Percentiles rank a stretch among this genome's conserved stretches.
Evolutionary conservation across 2,797 vertebrate genomes (phyloP).

Genomic region (Lithobates sylvaticus): DNA sequence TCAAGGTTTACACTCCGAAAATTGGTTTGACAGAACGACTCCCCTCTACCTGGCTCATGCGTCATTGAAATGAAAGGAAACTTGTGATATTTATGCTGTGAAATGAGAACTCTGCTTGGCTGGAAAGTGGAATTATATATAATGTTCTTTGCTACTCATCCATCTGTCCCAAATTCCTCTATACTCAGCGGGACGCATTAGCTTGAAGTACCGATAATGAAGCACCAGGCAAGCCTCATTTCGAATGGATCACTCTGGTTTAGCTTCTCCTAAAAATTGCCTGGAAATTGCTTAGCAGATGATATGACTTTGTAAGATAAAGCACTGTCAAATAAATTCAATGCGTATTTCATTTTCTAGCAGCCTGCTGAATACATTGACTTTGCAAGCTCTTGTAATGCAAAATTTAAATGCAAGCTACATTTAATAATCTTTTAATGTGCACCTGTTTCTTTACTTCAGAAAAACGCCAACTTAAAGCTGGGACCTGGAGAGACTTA

Average conservation of each 20-base stretch:
- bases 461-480: constrained; percentile 1
- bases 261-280: constrained; percentile 22
- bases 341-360: neutral
- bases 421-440: constrained; percentile 19
- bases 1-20: neutral
- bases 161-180: constrained; percentile 18
- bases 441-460: neutral
- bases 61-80: neutral
- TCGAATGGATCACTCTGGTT: neutral
- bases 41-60: neutral
- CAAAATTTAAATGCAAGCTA: constrained; percentile 11
- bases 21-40: neutral
- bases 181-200: constrained; percentile 24
- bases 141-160: constrained; percentile 27
- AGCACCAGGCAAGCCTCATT: constrained; percentile 19
- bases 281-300: constrained; percentile 20
- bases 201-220: constrained; percentile 21
- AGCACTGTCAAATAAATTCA: constrained; percentile 3
- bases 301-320: constrained; percentile 12
- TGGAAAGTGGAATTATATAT: constrained; percentile 22
- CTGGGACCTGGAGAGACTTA: neutral
- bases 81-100: constrained; percentile 11
- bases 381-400: constrained; percentile 18
- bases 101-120: constrained; percentile 13
- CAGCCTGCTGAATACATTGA: neutral